Evolutionary conservation across 2,888 invertebrate species (phyloP).

Genomic region (Cheilosia urbana): DNA sequence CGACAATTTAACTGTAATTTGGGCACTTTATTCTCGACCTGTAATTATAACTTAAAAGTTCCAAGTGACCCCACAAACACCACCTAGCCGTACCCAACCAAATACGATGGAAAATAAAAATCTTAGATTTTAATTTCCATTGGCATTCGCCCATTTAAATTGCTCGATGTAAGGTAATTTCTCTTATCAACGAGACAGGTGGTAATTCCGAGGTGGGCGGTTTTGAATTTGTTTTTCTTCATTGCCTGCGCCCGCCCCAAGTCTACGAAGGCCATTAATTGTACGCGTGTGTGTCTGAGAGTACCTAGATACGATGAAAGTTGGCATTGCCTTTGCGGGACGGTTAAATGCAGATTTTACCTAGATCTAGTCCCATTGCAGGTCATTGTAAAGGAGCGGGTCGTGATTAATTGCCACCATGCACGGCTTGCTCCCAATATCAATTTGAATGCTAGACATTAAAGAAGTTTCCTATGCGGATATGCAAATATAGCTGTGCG

Average conservation of each 20-base stretch:
- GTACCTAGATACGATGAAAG: slow-evolving; percentile 53
- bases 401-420: slow-evolving; percentile 69
- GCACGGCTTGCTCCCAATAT: slow-evolving; percentile 70
- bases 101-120: slow-evolving; percentile 67
- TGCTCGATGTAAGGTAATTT: slow-evolving; percentile 67
- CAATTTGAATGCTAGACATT: slow-evolving; percentile 65
- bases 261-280: slow-evolving; percentile 44
- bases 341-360: slow-evolving; percentile 62
- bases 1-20: slow-evolving; percentile 55
- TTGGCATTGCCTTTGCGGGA: slow-evolving; percentile 53
- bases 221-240: slow-evolving; percentile 63
- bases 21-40: slow-evolving; percentile 43
- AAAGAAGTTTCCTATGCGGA: slow-evolving; percentile 54
- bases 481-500: slow-evolving; percentile 48
- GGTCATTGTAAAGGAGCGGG: slow-evolving; percentile 38
- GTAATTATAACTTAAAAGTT: slow-evolving; percentile 27
- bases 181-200: slow-evolving; percentile 70
- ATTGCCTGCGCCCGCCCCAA: slow-evolving; percentile 28
- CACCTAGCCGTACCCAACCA: neutral
- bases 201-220: slow-evolving; percentile 66
- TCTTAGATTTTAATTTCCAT: slow-evolving; percentile 74
- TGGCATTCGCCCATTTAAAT: slow-evolving; percentile 74
- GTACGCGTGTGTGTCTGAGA: slow-evolving; percentile 36
- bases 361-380: slow-evolving; percentile 38
- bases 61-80: neutral